phyloP scores from a whole-genome alignment of 2,888 invertebrate species.

The Melanchra persicariae region DNA sequence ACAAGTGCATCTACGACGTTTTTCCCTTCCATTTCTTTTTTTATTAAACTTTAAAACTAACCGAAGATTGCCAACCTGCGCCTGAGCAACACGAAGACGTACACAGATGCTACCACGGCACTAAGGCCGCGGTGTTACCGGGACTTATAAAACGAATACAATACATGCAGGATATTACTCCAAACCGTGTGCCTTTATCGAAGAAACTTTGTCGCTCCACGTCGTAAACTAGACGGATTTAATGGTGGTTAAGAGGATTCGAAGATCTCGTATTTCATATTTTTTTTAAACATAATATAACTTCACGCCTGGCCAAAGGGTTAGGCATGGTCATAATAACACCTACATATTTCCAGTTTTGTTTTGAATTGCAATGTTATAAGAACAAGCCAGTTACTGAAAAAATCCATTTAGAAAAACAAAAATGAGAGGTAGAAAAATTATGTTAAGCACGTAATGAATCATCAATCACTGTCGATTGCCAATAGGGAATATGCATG shows the following conservation, averaged over 20 bases:
- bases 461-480: too few species aligned
- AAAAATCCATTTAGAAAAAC: too few species aligned
- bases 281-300: not conserved
- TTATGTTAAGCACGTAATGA: too few species aligned
- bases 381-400: too few species aligned
- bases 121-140: conserved; percentile 64
- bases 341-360: too few species aligned
- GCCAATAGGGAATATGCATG: too few species aligned
- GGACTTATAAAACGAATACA: conserved; percentile 72
- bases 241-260: conserved; percentile 14
- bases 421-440: too few species aligned
- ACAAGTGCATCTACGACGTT: too few species aligned
- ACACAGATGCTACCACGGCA: conserved; percentile 75
- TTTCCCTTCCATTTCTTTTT: too few species aligned
- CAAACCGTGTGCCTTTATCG: conserved; percentile 58
- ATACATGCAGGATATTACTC: conserved; percentile 73
- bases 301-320: too few species aligned
- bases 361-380: too few species aligned
- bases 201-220: conserved; percentile 45
- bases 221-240: conserved; percentile 49
- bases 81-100: conserved; percentile 71
- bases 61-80: conserved; percentile 68
- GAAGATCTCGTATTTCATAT: conserved; percentile 20
- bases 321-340: too few species aligned
- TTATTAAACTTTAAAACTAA: not conserved